Percentiles rank a stretch among this genome's conserved stretches.
phyloP scores from a whole-genome alignment of 2,113 vertebrate species.

The Salvelinus namaycush region DNA sequence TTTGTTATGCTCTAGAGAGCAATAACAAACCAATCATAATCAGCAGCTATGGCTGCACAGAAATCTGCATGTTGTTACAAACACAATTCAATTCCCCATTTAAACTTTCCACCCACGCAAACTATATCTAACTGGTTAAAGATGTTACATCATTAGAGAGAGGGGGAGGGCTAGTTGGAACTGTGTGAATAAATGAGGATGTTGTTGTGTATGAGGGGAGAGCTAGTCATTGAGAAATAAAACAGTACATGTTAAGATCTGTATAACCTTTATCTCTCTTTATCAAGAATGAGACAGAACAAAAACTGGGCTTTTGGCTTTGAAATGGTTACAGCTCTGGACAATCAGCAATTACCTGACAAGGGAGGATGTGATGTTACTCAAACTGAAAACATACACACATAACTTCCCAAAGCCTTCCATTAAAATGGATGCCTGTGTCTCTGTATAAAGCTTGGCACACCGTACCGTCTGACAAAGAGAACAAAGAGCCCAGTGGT shows the following conservation, averaged over 20 bases:
- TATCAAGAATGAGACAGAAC: too few relatives aligned
- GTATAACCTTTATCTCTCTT: too few relatives aligned
- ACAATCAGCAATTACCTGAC: too few relatives aligned
- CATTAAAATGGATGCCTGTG: neutral
- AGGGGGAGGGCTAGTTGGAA: neutral
- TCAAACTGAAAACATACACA: too few relatives aligned
- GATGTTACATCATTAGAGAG: constrained; percentile 67
- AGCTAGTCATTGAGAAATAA: too few relatives aligned
- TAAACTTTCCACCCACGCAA: constrained; percentile 84
- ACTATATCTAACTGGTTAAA: constrained; percentile 81
- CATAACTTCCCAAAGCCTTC: neutral
- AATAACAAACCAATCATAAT: constrained; percentile 97
- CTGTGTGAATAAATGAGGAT: neutral
- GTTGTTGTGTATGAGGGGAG: too few relatives aligned
- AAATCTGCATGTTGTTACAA: constrained; percentile 80
- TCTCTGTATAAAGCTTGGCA: neutral
- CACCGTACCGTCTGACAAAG: neutral
- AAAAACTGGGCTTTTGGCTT: too few relatives aligned
- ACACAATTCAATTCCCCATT: constrained; percentile 87
- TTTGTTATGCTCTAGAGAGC: constrained; percentile 95
- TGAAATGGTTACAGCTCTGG: too few relatives aligned
- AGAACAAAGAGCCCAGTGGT: constrained; percentile 4
- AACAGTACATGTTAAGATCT: too few relatives aligned
- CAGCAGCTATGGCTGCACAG: constrained; percentile 89
- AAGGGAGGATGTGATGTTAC: too few relatives aligned